Conservation (phyloP, 2,888 invertebrate genomes). For the Lucinisca nassula region DNA sequence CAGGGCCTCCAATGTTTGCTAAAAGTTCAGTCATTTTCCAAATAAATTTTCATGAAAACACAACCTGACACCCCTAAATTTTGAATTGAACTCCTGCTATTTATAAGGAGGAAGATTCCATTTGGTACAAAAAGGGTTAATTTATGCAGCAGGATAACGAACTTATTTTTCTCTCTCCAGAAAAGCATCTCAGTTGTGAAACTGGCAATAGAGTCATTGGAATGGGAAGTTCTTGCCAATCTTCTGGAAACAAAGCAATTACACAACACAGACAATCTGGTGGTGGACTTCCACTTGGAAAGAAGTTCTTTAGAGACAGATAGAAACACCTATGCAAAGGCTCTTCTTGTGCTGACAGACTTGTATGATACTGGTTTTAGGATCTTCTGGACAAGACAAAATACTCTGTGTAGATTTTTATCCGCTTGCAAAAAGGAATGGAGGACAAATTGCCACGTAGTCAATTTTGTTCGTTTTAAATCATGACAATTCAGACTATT, state of each 20-base stretch:
- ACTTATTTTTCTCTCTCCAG: slow-evolving; percentile 42
- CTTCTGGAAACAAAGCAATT: slow-evolving; percentile 55
- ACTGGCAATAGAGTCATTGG: slow-evolving; percentile 74
- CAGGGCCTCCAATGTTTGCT: too few species aligned
- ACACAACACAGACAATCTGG: slow-evolving; percentile 54
- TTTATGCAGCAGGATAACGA: too few species aligned
- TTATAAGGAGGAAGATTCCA: too few species aligned
- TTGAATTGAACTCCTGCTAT: too few species aligned
- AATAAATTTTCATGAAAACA: too few species aligned
- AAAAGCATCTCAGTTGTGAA: slow-evolving; percentile 62
- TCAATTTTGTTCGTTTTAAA: slow-evolving; percentile 30
- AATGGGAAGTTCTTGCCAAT: slow-evolving; percentile 73
- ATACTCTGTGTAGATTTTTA: slow-evolving; percentile 66
- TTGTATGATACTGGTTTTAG: slow-evolving; percentile 66
- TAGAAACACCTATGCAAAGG: slow-evolving; percentile 61
- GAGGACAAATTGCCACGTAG: slow-evolving; percentile 58
- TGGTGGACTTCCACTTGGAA: slow-evolving; percentile 70
- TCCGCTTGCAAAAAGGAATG: slow-evolving; percentile 65
- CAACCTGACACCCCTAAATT: too few species aligned
- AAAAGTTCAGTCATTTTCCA: too few species aligned
- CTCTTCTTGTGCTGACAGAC: slow-evolving; percentile 60
- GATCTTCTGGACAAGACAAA: slow-evolving; percentile 72
- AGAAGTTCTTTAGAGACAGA: slow-evolving; percentile 55
- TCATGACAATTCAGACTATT: too few species aligned
- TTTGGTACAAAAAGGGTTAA: too few species aligned